Base-by-base conservation (phyloP, 2,113 vertebrate genomes). In the Glaucidium brasilianum region DNA sequence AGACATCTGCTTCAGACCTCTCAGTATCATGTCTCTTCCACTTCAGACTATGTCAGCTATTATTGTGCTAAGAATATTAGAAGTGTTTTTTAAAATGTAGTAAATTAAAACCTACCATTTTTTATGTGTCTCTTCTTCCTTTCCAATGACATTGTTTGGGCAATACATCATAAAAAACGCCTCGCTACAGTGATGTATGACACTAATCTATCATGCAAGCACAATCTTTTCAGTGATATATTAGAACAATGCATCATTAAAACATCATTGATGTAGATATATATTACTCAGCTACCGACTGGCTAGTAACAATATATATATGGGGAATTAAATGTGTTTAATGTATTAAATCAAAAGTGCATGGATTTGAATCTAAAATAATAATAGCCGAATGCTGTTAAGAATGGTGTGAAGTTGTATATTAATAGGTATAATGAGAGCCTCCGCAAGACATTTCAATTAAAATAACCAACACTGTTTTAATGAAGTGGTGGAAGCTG, bases 161-260 rank as follows among this genome's bases (percentile, higher is more conserved):
- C 34, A 92, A 78, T 96, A 59, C 21, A 84, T 96, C 63, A 94
- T 71, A 91, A 92, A 92, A 85, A 85, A 43, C 3, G 27, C 25
- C 71, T 95, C 8, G 1, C 59, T 89, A 41, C 39, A 45, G 25
- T 95, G 87, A 97, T 96, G 27, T 90, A 96, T 85, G 52, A 77
- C 68, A 74, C 58, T 95, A 96, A 96, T 96, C 79, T 85, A 85
- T 95, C 89, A 94, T 60, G 76, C 2, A 3, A 94, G 41, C 45
- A 64, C 69, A 88, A 80, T 92, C 72, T 92, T 93, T 96, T 75
- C 74, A 35, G 64, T 96, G 81, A 95, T 96, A 41, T 83, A 96
- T 96, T 94, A 91, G 76, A 94, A 95, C 81, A 94, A 95, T 88
- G 60, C 63, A 93, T 96, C 93, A 89, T 94, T 93, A 96, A 94